phyloP scores from a whole-genome alignment of 1,140 invertebrate genomes.

The Chlorops oryzae region DNA sequence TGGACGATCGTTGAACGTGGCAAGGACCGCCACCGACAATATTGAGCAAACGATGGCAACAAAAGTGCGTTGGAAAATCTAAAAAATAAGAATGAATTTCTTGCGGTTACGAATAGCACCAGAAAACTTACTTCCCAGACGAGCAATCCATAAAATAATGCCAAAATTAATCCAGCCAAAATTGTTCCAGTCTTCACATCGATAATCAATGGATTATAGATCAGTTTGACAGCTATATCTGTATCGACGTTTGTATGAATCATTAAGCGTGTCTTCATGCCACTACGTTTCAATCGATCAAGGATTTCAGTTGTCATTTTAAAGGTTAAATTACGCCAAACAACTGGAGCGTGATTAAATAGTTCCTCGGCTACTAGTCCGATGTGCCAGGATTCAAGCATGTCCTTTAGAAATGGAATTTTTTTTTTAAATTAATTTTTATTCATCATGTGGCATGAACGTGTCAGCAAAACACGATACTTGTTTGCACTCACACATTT shows the following conservation, averaged over 20 bases:
- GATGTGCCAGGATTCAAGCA: conserved; percentile 32
- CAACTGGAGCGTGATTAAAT: conserved; percentile 21
- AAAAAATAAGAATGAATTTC: conserved; percentile 2
- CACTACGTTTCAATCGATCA: conserved; percentile 12
- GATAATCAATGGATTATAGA: conserved; percentile 55
- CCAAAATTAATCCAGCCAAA: conserved; percentile 59
- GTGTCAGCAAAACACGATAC: too few relatives aligned
- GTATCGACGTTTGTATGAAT: conserved; percentile 26
- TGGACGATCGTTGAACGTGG: conserved; percentile 63
- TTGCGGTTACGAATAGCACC: too few relatives aligned
- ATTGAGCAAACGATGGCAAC: conserved; percentile 70
- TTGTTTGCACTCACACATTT: too few relatives aligned
- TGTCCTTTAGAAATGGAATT: conserved; percentile 21
- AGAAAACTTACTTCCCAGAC: conserved; percentile 67
- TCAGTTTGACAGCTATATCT: conserved; percentile 34
- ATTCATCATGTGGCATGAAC: too few relatives aligned
- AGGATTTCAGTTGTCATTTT: conserved; percentile 24
- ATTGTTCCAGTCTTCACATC: conserved; percentile 56
- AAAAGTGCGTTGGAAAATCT: conserved; percentile 62
- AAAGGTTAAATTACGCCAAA: conserved; percentile 32
- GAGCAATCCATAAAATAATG: conserved; percentile 65
- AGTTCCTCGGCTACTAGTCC: conserved; percentile 23
- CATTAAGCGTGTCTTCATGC: conserved; percentile 25
- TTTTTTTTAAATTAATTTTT: too few relatives aligned
- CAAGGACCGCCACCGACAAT: conserved; percentile 61